Base-by-base conservation (phyloP, 2,113 vertebrate genomes). In the Myotis brandtii region DNA sequence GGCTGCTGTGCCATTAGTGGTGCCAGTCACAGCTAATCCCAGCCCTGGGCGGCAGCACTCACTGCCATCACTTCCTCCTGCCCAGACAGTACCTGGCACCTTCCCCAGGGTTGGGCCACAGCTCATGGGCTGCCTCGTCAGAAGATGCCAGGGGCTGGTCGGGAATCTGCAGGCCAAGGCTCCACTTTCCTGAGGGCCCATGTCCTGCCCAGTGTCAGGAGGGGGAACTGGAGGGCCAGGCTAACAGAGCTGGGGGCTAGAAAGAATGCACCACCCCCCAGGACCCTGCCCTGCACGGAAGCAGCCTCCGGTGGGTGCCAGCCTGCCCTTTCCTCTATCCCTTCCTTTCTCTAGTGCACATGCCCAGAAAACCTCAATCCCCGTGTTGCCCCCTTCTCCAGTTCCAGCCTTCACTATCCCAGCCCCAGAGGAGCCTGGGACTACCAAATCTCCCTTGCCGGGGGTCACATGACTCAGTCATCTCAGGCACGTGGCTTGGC, bases 31-130 rank as follows among this genome's bases (percentile, higher is more conserved):
- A 97, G 96, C 91, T 95, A 95, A 97, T 95, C 73, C 96, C 77
- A 92, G 85, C 84, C 81, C 50, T 69, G 64, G 96, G 94, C 43
- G 12, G 85, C 2, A 8, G 82, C 85, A 34, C 43, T 93, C 50
- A 1, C 79, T 84, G 85, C 93, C 96, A 87, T 91, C 0, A 0
- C 91, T 86, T 96, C 96, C 82, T 97, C 48, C 88, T 89, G 93
- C 91, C 96, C 96, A 97, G 95, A 98, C 95, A 76, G 88, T 73
- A 94, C 96, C 93, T 97, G 97, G 97, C 86, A 43, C 79, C 96
- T 1, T 0, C 82, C 34, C 70, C 88, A 75, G 82, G 73, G 82
- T 16, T 97, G 91, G 56, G 83, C 87, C 64, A 86, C 11, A 46
- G 85, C 77, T 85, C 81, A 94, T n/a, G 52, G 92, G 76, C 91